phyloP scores from a whole-genome alignment of 2,113 vertebrate species.

The Tenrec ecaudatus region DNA sequence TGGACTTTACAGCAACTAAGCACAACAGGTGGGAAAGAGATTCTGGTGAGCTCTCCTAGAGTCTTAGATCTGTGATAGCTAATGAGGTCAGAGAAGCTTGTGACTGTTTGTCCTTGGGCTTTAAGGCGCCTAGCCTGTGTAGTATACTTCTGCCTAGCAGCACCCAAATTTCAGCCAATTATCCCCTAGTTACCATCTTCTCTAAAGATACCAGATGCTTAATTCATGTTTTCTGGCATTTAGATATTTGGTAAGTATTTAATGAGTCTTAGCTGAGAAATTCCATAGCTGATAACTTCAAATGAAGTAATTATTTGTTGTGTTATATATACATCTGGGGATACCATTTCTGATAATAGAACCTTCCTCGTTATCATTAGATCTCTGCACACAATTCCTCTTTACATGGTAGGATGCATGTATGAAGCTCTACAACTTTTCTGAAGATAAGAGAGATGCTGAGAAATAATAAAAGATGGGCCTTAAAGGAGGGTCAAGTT shows the following conservation, averaged over 20 bases:
- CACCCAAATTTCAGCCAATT: background rate
- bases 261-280: background rate
- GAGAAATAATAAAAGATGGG: background rate
- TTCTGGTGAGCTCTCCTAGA: background rate
- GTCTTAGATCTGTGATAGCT: background rate
- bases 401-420: background rate
- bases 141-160: background rate
- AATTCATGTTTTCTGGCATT: conserved; percentile 3
- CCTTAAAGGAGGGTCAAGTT: no score
- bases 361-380: background rate
- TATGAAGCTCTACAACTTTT: background rate
- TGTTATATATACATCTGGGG: background rate
- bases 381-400: background rate
- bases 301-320: background rate
- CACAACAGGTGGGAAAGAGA: background rate
- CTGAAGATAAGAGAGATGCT: background rate
- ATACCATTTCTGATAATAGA: background rate
- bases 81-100: background rate
- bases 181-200: background rate
- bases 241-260: conserved; percentile 20
- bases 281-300: background rate
- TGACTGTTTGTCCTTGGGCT: background rate
- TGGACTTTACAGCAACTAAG: background rate
- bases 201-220: background rate
- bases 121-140: background rate